A percentile compares a stretch with the other conserved stretches of the same genome.
Evolutionary conservation across 2,797 vertebrate species (phyloP).

Genomic region (Lagothrix lagotricha): DNA sequence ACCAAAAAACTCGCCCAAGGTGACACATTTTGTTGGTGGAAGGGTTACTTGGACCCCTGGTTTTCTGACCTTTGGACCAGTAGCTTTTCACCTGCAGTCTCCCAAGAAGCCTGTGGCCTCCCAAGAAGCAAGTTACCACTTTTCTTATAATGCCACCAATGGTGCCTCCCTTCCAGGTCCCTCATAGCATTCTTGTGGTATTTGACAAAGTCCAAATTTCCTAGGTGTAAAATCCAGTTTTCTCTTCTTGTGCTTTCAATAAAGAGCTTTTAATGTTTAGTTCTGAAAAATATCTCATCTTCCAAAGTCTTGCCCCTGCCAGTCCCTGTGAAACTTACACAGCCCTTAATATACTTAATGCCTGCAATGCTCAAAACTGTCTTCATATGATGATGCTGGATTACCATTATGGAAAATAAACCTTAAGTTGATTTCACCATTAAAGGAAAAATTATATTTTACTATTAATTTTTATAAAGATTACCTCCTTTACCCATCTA

Average conservation of each 20-base stretch:
- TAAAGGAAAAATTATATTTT: background rate
- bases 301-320: background rate
- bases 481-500: background rate
- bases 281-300: background rate
- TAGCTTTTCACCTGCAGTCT: background rate
- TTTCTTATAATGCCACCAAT: background rate
- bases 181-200: background rate
- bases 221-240: background rate
- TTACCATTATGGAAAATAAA: background rate
- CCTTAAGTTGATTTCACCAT: background rate
- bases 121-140: background rate
- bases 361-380: background rate
- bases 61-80: background rate
- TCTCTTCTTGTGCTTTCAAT: background rate
- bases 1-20: background rate
- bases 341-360: background rate
- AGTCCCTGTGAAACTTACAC: background rate
- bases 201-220: background rate
- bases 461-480: background rate
- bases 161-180: background rate
- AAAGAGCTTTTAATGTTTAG: background rate
- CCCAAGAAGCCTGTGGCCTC: background rate
- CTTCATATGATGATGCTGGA: background rate
- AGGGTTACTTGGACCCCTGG: background rate
- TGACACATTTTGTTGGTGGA: background rate